Base-by-base conservation (phyloP, 1,140 invertebrate genomes). In the Dendrolimus punctatus region DNA sequence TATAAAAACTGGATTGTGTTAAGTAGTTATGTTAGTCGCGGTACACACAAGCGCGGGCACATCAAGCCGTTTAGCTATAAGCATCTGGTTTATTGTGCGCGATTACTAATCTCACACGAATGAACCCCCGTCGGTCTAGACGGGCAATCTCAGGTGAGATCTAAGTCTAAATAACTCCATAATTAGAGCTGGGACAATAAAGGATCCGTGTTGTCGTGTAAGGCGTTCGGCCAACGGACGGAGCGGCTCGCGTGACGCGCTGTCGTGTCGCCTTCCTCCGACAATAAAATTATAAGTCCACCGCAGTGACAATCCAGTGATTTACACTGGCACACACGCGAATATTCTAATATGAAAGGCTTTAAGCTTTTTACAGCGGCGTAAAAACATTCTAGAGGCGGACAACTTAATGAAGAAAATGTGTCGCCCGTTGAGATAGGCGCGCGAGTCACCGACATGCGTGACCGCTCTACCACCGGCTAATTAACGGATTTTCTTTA, bases 221-320 rank as follows among this genome's bases (percentile, higher is more conserved):
- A 72, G 68, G 65, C 59, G 61, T 49, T 68, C 54, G 60, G 51
- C 46, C 60, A 64, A 56, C 61, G 23, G 23, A 23, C 23, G 23
- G 23, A 23, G 23, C 23, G 55, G 65, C 39, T 85, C 73, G 78
- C 77, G 81, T 81, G 79, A 76, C 73, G 59, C 57, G 57, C 42
- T 80, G 78, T 77, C 78, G 81, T 81, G 80, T 79, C 68, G 74
- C 73, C 71, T 66, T 73, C 71, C 62, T 74, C 68, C 81, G 78
- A 85, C 81, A 85, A 76, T 85, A 85, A 85, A 85, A 85, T 85
- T 85, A 85, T 85, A 85, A 85, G 76, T 85, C 76, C 66, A 72
- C 73, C 77, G 71, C 77, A 85, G 80, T 85, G 81, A 83, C 82
- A 85, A 85, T 85, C 80, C 76, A 77, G 76, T 85, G 82, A 85